Base-by-base conservation (phyloP, 2,797 vertebrate species). In the Dromococcyx pavoninus region DNA sequence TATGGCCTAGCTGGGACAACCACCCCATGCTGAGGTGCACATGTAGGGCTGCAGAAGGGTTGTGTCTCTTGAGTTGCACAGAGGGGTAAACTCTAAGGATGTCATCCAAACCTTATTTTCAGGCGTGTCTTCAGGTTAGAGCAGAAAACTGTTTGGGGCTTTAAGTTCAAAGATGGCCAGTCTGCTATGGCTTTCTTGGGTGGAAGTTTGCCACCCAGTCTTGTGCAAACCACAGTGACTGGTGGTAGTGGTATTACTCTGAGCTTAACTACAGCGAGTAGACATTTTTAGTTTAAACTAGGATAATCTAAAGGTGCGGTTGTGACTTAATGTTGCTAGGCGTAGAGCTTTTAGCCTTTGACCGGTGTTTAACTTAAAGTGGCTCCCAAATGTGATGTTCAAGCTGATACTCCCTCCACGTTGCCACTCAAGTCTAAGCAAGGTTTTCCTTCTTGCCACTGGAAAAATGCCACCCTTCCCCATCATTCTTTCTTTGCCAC, bases 1-100 rank as follows among this genome's bases (percentile, higher is more conserved):
- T 75, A 37, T 0, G 1, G n/a, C n/a, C 0, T 5, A 61, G 1
- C 3, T 75, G 61, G 54, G 51, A 66, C 33, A 66, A 4, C 54
- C 46, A 24, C 13, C 10, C 48, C 4, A 2, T 64, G 73, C 32
- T 66, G 60, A 62, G 8, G 5, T 8, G 2, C 27, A 11, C 17
- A 57, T 0, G 0, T 10, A 67, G 33, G 15, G 27, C n/a, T 89
- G 71, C 37, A 33, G 46, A 32, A 62, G 23, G 17, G 10, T 15
- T 48, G 13, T 35, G 33, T 76, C 15, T 75, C 28, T 84, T 1
- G 13, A 39, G 64, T 33, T 5, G 2, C 33, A 35, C 12, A 33
- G n/a, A 35, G 33, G 19, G 16, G 33, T 73, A 35, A 88, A n/a
- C n/a, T 21, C 17, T 79, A 57, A 74, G 24, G 44, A 51, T 65